Base-by-base conservation (phyloP, 2,797 vertebrate species). In the Semaprochilodus insignis region DNA sequence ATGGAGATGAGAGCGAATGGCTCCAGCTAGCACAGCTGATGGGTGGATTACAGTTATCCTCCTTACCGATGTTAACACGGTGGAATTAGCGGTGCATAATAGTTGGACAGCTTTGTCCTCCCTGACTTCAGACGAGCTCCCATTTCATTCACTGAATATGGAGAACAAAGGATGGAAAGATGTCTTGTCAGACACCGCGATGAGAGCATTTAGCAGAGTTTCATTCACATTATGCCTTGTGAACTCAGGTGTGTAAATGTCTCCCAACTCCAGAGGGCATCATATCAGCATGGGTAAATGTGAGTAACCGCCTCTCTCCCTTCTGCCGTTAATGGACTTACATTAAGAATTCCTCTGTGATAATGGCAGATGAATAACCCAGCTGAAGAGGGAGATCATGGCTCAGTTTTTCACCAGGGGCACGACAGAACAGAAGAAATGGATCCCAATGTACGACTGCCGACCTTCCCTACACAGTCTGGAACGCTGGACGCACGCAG, bases 301-400 rank as follows among this genome's bases (percentile, higher is more conserved):
- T 48, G 34, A 65, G 6, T 23, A 44, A 4, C 57, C 51, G 55
- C 14, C 55, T 80, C 55, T 62, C 36, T 44, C 14, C 36, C 23
- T 2, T 78, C 66, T 69, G n/a, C 16, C 36, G 21, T 25, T 57
- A 57, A 57, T 75, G 31, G 36, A 40, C 25, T 31, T 57, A 65
- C 51, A 78, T 78, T 13, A 81, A 63, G 21, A 76, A 74, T 60
- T 79, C 25, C 31, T 69, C 36, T 81, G 74, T 71, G 63, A 75
- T 78, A 71, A 71, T 71, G 34, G n/a, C 40, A 54, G 71, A 79
- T 55, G 34, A 81, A 57, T 69, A 71, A 70, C 55, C 62, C 57
- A 81, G 51, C n/a, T 63, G 25, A 59, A 54, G 57, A 52, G 57
- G 31, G 69, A 73, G 65, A 52, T 74, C 63, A 81, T 51, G 44